Percentiles rank a stretch among this genome's conserved stretches.
These are phyloP conservation scores for human (Homo sapiens) DNA, from an alignment of 2,113 vertebrate species.

Conservation along the genomic window GRCh38 chr18:48289501-48290000, in stretches of 20 bases:
- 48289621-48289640: too few relatives aligned
- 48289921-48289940: neutral
- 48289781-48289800: neutral
- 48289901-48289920: neutral
- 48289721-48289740: neutral
- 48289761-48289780: neutral
- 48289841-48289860: neutral
- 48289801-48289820: too few relatives aligned
- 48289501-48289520: neutral
- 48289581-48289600: too few relatives aligned
- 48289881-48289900: neutral
- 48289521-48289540: neutral
- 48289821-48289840: too few relatives aligned
- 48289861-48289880: neutral
- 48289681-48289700: neutral
- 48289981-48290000: neutral
- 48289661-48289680: neutral
- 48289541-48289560: neutral
- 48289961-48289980: neutral
- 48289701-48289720: neutral
- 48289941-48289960: neutral
- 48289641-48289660: neutral
- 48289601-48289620: too few relatives aligned
- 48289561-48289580: neutral
- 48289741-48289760: too few relatives aligned